A percentile compares a stretch with the other conserved stretches of the same genome.
Evolutionary conservation across 1,140 invertebrate genomes (phyloP).

Genomic region (Pseudoatta argentina): DNA sequence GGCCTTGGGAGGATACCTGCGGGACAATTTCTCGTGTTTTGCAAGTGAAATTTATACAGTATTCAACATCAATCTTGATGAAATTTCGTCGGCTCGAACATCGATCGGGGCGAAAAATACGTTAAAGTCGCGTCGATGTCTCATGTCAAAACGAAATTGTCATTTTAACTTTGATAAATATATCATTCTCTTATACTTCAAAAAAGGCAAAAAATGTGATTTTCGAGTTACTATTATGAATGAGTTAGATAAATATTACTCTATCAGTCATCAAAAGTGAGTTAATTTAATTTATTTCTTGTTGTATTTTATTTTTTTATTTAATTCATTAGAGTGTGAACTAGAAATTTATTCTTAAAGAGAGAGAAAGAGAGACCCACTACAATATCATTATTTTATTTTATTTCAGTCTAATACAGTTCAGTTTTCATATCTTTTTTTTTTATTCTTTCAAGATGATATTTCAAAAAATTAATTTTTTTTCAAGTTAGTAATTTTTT

Average conservation of each 20-base stretch:
- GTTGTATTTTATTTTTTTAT: no score
- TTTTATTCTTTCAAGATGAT: no score
- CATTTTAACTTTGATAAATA: not conserved
- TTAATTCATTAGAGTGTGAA: no score
- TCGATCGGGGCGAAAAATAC: slow-evolving; percentile 46
- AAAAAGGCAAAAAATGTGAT: no score
- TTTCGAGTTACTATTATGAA: no score
- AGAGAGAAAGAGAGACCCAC: no score
- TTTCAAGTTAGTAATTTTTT: not conserved
- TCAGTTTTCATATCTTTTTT: not conserved
- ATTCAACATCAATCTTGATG: slow-evolving; percentile 49
- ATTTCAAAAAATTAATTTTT: not conserved
- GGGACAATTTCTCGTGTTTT: slow-evolving; percentile 44
- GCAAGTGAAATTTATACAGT: slow-evolving; percentile 47
- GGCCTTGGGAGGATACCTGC: slow-evolving; percentile 33
- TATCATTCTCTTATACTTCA: not conserved
- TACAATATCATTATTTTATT: no score
- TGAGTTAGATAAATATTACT: no score
- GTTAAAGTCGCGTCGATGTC: not conserved
- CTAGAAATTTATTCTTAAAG: no score
- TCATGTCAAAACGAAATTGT: not conserved
- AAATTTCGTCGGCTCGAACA: slow-evolving; percentile 31
- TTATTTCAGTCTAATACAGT: not conserved
- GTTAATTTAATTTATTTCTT: no score
- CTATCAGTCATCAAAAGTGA: no score